These are phyloP conservation scores for Hippocampus kuda DNA, from an alignment of 2,797 vertebrate species.

Conservation along the genomic window DNA sequence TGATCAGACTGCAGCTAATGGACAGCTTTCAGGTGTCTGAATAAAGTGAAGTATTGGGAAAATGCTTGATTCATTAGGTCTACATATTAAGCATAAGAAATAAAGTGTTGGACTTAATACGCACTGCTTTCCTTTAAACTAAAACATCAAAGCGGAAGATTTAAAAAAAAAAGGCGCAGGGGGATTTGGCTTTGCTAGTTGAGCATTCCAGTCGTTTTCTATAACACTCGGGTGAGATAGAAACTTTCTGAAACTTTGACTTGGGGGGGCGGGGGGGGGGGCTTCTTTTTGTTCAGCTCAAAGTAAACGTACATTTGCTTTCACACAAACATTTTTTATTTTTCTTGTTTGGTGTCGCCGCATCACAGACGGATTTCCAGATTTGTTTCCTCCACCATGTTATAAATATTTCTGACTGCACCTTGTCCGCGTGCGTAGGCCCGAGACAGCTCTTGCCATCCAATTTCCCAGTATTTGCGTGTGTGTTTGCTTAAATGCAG, in stretches of 20 bases:
- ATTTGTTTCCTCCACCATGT: neutral
- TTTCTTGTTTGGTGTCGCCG: neutral
- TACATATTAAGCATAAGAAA: neutral
- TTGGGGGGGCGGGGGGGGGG: neutral
- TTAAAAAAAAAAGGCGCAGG: neutral
- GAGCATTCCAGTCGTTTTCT: neutral
- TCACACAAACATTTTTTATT: neutral
- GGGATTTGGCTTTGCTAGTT: neutral
- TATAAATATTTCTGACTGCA: too few species aligned
- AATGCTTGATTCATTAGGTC: neutral
- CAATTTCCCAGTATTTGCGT: neutral
- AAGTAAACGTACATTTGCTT: neutral
- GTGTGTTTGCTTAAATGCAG: constrained; percentile 4
- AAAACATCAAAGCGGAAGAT: constrained; percentile 2
- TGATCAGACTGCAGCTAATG: neutral
- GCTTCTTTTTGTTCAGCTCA: neutral
- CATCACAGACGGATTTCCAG: neutral
- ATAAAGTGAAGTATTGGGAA: neutral
- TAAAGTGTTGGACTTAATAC: neutral
- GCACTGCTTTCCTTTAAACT: neutral
- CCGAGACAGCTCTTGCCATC: too few species aligned
- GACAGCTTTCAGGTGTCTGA: neutral
- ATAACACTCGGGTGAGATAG: neutral
- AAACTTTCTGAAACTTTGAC: neutral
- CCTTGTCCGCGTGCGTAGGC: too few species aligned